These are phyloP conservation scores for Microchrysa polita DNA, from an alignment of 2,888 invertebrate species.

Conservation along the genomic window DNA sequence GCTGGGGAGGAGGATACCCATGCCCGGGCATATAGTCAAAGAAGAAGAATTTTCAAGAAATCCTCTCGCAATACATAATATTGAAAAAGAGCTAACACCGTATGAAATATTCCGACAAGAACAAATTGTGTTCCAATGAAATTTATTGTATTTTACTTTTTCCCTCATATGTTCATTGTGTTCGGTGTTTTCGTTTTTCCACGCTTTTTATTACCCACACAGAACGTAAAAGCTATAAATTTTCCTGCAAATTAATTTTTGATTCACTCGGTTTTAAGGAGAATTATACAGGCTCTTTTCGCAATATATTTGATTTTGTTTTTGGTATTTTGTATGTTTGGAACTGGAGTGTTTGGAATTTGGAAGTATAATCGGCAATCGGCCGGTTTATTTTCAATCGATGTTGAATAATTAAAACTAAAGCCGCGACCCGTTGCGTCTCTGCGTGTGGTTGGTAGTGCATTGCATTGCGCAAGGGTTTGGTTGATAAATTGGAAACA, in stretches of 20 bases:
- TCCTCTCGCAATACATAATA: background rate
- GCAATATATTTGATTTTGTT: background rate
- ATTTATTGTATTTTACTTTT: slow-evolving; percentile 48
- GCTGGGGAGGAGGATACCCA: background rate
- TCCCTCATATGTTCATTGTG: slow-evolving; percentile 39
- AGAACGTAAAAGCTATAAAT: slow-evolving; percentile 33
- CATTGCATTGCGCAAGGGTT: too few species aligned
- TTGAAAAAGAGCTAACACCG: slow-evolving; percentile 5
- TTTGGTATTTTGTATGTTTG: background rate
- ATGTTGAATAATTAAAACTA: background rate
- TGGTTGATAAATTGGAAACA: too few species aligned
- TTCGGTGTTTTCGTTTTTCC: slow-evolving; percentile 21
- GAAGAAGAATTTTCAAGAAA: slow-evolving; percentile 17
- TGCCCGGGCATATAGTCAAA: background rate
- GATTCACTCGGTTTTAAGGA: slow-evolving; percentile 31
- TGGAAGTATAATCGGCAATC: background rate
- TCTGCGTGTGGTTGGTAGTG: too few species aligned
- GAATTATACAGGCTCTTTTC: slow-evolving; percentile 17
- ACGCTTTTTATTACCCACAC: slow-evolving; percentile 31
- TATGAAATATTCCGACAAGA: slow-evolving; percentile 48
- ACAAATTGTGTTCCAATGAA: slow-evolving; percentile 49
- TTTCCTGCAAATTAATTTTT: slow-evolving; percentile 41
- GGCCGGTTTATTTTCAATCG: background rate
- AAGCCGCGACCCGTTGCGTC: too few species aligned
- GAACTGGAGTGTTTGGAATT: background rate